Conservation (phyloP, 2,113 vertebrate genomes). For the Bubo blakistoni region DNA sequence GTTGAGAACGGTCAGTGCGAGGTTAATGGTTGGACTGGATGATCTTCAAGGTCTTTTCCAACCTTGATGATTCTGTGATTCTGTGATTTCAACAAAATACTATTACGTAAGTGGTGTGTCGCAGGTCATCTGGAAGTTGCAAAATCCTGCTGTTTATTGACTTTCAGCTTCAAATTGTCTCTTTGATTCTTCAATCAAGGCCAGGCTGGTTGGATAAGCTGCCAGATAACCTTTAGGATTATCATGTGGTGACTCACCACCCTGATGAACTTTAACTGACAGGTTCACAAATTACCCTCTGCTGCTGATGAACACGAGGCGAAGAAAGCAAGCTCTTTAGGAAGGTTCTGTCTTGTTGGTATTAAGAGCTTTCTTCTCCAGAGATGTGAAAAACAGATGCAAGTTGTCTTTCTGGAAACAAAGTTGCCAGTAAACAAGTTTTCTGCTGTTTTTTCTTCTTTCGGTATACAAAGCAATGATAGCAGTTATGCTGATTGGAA, state of each 20-base stretch:
- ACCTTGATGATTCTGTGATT: too few relatives aligned
- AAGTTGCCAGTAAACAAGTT: neutral
- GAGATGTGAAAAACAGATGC: neutral
- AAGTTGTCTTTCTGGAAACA: neutral
- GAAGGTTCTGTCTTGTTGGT: neutral
- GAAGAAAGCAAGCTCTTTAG: neutral
- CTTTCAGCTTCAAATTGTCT: too few relatives aligned
- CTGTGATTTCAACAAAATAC: neutral
- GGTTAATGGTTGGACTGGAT: too few relatives aligned
- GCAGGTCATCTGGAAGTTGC: neutral
- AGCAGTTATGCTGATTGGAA: neutral
- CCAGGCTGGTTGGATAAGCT: neutral
- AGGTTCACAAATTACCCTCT: neutral
- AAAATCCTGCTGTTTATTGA: neutral
- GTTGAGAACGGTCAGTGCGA: too few relatives aligned
- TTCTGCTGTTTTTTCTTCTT: neutral
- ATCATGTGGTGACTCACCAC: neutral
- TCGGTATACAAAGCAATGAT: neutral
- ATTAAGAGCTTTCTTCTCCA: neutral
- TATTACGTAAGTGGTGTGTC: rapidly evolving
- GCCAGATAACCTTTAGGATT: neutral
- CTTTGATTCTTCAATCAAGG: neutral
- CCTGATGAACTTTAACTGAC: neutral
- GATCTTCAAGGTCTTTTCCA: too few relatives aligned
- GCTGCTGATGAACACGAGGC: neutral